These are phyloP conservation scores for Gobionotothen gibberifrons DNA, from an alignment of 2,797 vertebrate species.

Conservation along the genomic window DNA sequence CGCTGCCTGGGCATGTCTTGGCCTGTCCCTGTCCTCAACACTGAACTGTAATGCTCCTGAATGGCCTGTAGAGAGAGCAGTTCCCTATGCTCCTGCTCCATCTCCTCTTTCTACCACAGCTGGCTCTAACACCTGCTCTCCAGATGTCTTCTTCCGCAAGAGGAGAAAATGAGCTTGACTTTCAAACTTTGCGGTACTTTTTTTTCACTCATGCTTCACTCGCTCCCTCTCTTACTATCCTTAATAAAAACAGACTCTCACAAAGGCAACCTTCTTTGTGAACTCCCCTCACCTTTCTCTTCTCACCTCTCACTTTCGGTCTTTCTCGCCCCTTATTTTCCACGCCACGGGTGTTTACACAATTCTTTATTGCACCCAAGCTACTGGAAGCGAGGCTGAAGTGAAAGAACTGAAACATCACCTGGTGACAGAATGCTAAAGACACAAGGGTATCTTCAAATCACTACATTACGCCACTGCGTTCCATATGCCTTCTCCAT, in stretches of 20 bases:
- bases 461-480: constrained; percentile 28
- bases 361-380: constrained; percentile 45
- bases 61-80: constrained; percentile 77
- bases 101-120: constrained; percentile 49
- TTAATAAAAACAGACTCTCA: constrained; percentile 21
- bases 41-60: constrained; percentile 27
- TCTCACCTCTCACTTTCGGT: constrained; percentile 46
- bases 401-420: constrained; percentile 60
- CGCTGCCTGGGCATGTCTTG: constrained; percentile 49
- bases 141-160: constrained; percentile 78
- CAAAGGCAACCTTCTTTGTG: constrained; percentile 54
- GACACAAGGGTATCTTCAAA: constrained; percentile 52
- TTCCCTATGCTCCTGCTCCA: constrained; percentile 49
- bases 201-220: constrained; percentile 22
- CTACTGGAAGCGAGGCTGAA: constrained; percentile 50
- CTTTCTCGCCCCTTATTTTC: constrained; percentile 29
- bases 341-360: constrained; percentile 58
- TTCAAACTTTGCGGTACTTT: constrained; percentile 66
- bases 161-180: constrained; percentile 75
- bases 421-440: constrained; percentile 59
- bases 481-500: constrained; percentile 34
- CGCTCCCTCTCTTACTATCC: not conserved
- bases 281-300: constrained; percentile 48
- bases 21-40: not conserved
- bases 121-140: constrained; percentile 82